phyloP scores from a whole-genome alignment of 2,888 invertebrate genomes.

The Tridacna gigas region DNA sequence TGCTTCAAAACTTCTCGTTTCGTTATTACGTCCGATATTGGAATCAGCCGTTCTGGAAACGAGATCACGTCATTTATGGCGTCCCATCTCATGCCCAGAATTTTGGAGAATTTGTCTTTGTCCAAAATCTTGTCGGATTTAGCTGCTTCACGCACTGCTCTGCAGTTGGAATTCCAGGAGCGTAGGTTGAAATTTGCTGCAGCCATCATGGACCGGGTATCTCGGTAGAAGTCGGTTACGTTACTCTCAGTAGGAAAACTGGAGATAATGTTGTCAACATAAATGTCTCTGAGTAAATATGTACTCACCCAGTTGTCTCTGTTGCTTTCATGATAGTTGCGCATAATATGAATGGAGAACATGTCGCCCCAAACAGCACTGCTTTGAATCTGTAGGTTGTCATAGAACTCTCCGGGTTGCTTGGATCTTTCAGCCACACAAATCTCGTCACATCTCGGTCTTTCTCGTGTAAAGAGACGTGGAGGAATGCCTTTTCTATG shows the following conservation, averaged over 20 bases:
- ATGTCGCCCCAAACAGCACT: constrained; percentile 33
- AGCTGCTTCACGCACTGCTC: constrained; percentile 7
- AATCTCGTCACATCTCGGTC: constrained; percentile 51
- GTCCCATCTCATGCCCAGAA: constrained; percentile 32
- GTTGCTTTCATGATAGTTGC: constrained; percentile 27
- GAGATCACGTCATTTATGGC: background rate
- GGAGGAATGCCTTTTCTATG: constrained; percentile 49
- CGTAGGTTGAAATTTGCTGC: constrained; percentile 48
- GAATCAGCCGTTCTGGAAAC: constrained; percentile 2
- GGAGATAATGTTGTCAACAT: constrained; percentile 48
- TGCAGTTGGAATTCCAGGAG: constrained; percentile 49
- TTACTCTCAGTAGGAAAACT: constrained; percentile 21
- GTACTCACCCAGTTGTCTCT: background rate
- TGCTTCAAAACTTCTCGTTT: constrained; percentile 42
- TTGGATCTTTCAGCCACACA: constrained; percentile 43
- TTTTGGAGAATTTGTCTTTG: constrained; percentile 11
- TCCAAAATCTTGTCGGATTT: constrained; percentile 5
- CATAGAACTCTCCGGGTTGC: constrained; percentile 29
- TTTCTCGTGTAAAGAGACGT: constrained; percentile 32
- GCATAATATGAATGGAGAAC: constrained; percentile 36
- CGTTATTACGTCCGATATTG: constrained; percentile 1
- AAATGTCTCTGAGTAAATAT: constrained; percentile 19
- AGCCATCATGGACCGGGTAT: constrained; percentile 27
- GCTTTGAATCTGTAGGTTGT: constrained; percentile 23
- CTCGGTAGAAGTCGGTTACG: constrained; percentile 21